Conservation (phyloP, 2,888 invertebrate genomes). For the Epirrhoe alternata region DNA sequence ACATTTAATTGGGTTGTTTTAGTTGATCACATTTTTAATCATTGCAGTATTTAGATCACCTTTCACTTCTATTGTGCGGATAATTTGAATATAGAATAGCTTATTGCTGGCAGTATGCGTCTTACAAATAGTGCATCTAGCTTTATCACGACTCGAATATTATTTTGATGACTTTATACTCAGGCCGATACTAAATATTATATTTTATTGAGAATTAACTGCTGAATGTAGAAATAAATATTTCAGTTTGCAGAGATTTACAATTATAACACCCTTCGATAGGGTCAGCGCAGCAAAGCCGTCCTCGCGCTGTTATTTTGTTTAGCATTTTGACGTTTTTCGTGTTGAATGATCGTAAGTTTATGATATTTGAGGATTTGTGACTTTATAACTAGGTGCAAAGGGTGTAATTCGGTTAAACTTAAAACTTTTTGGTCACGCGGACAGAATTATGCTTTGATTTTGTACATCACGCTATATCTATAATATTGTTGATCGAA, state of each 20-base stretch:
- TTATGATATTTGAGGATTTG: too few species aligned
- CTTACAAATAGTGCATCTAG: background rate
- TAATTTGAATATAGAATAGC: slow-evolving; percentile 47
- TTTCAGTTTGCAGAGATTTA: background rate
- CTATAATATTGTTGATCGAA: too few species aligned
- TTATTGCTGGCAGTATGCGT: background rate
- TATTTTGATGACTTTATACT: background rate
- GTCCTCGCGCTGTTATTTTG: too few species aligned
- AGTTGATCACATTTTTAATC: slow-evolving; percentile 75
- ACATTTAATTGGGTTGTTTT: slow-evolving; percentile 76
- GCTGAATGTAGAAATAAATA: background rate
- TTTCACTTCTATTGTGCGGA: slow-evolving; percentile 75
- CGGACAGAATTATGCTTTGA: too few species aligned
- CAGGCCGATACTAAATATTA: background rate
- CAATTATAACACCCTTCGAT: too few species aligned
- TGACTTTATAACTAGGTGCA: too few species aligned
- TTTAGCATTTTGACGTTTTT: too few species aligned
- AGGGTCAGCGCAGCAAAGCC: too few species aligned
- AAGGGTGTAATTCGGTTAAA: too few species aligned
- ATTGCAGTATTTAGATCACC: slow-evolving; percentile 61
- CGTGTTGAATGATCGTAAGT: too few species aligned
- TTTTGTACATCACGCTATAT: too few species aligned
- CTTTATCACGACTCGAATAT: slow-evolving; percentile 1
- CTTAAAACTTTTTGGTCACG: too few species aligned
- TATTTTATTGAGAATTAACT: background rate